A percentile compares a stretch with the other conserved stretches of the same genome.
Evolutionary conservation across 1,140 invertebrate genomes (phyloP).

Genomic region (Propsilocerus akamusi): DNA sequence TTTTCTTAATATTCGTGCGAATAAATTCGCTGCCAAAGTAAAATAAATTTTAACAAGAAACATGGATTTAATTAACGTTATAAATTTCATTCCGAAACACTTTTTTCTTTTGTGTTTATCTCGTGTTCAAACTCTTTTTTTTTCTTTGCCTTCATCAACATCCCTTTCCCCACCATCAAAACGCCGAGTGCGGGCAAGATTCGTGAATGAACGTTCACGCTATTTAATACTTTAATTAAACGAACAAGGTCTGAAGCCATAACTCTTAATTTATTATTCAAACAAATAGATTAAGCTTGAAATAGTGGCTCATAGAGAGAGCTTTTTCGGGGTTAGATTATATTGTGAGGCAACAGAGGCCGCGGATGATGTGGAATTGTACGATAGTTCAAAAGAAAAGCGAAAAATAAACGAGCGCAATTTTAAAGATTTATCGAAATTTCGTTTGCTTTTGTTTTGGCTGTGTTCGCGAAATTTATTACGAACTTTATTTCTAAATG

Average conservation of each 20-base stretch:
- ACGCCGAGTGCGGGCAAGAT: not conserved
- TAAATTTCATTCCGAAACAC: not conserved
- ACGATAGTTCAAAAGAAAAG: too few species aligned
- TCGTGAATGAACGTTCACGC: not conserved
- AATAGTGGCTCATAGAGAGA: too few species aligned
- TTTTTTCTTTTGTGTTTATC: not conserved
- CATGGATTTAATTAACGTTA: constrained; percentile 2
- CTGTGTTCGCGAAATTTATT: too few species aligned
- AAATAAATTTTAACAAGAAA: not conserved
- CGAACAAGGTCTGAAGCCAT: not conserved
- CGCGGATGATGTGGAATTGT: too few species aligned
- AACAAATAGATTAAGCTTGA: constrained; percentile 3
- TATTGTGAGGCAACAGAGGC: too few species aligned
- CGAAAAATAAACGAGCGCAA: too few species aligned
- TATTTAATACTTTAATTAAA: constrained; percentile 4
- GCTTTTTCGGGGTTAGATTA: too few species aligned
- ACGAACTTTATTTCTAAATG: too few species aligned
- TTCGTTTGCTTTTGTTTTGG: not conserved
- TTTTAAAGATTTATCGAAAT: not conserved
- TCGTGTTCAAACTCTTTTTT: not conserved
- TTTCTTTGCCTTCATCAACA: not conserved
- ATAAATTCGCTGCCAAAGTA: not conserved
- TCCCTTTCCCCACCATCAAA: not conserved
- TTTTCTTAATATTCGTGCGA: constrained; percentile 2
- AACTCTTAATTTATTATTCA: constrained; percentile 4